These are phyloP conservation scores for Rhinolophus sinicus DNA, from an alignment of 2,113 vertebrate species.

Conservation along the genomic window DNA sequence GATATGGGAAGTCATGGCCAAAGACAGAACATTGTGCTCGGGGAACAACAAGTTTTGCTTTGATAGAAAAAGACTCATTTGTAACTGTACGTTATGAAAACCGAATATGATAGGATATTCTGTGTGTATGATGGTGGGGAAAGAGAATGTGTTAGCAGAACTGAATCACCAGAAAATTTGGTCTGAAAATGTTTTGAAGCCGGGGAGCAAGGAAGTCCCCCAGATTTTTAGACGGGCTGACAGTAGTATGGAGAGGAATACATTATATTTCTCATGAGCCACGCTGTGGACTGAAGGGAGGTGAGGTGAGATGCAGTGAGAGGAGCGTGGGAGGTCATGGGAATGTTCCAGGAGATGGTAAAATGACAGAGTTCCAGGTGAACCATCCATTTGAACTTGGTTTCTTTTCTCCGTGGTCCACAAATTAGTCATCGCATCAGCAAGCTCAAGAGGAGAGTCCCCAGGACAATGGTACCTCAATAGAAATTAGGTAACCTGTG, in stretches of 20 bases:
- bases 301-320: neutral
- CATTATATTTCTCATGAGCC: neutral
- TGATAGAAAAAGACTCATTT: neutral
- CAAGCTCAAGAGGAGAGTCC: neutral
- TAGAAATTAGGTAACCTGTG: neutral
- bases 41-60: neutral
- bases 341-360: neutral
- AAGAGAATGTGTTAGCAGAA: neutral
- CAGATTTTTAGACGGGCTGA: neutral
- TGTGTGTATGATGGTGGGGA: neutral
- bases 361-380: neutral
- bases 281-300: neutral
- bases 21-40: neutral
- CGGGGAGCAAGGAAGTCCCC: neutral
- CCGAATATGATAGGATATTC: neutral
- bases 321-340: neutral
- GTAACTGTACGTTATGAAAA: neutral
- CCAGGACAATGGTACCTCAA: neutral
- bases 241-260: neutral
- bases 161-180: neutral
- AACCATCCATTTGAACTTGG: neutral
- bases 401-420: neutral
- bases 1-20: neutral
- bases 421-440: neutral
- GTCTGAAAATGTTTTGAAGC: neutral